A percentile compares a stretch with the other conserved stretches of the same genome.
Evolutionary conservation across 2,888 invertebrate genomes (phyloP).

Genomic region (Diaphora mendica): DNA sequence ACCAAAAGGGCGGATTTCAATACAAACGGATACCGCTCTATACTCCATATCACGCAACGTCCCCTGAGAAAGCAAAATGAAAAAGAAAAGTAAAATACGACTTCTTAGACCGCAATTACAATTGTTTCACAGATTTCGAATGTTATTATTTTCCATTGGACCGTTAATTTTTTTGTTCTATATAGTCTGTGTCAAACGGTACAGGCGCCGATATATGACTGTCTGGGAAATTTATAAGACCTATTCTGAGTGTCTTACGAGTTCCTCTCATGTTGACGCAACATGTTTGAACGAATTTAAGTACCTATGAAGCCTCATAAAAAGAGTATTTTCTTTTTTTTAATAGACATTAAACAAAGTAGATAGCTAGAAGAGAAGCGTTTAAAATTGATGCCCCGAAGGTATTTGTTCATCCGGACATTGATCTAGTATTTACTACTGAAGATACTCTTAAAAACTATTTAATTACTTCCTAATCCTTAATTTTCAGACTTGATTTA

Average conservation of each 20-base stretch:
- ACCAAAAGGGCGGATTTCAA: background rate
- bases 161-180: too few relatives aligned
- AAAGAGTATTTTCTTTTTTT: background rate
- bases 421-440: background rate
- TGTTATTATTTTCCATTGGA: too few relatives aligned
- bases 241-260: background rate
- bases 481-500: background rate
- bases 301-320: constrained; percentile 1
- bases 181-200: too few relatives aligned
- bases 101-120: too few relatives aligned
- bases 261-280: background rate
- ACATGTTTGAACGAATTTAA: background rate
- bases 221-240: background rate
- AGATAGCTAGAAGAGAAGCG: background rate
- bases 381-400: background rate
- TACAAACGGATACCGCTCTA: background rate
- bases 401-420: background rate
- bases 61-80: background rate
- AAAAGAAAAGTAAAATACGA: too few relatives aligned
- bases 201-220: background rate
- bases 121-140: too few relatives aligned
- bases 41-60: background rate
- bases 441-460: background rate
- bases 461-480: background rate
- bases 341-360: background rate